phyloP scores from a whole-genome alignment of 1,140 invertebrate genomes.

The Bombus fervidus region DNA sequence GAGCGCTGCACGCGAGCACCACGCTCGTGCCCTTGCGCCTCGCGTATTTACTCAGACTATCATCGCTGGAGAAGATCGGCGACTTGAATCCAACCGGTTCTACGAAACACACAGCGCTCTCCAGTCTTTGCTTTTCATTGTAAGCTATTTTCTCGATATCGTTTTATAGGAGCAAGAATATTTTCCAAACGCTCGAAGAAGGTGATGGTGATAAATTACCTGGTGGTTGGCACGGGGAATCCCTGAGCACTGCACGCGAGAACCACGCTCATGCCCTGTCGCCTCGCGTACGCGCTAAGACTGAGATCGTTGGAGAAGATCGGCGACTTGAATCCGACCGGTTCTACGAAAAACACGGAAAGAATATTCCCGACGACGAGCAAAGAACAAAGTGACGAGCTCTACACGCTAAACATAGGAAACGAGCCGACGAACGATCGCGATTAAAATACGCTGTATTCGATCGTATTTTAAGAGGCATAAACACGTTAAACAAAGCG shows the following conservation, averaged over 20 bases:
- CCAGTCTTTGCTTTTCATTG: not conserved
- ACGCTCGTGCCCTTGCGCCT: constrained; percentile 78
- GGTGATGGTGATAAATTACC: constrained; percentile 11
- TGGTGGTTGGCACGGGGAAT: constrained; percentile 85
- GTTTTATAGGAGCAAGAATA: not conserved
- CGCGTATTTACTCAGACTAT: constrained; percentile 83
- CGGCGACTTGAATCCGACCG: constrained; percentile 86
- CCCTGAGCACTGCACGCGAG: constrained; percentile 85
- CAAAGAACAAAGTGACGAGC: not conserved
- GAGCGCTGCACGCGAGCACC: constrained; percentile 85
- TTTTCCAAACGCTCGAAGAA: no score
- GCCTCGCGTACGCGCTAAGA: constrained; percentile 81
- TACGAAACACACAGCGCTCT: constrained; percentile 77
- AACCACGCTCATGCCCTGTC: constrained; percentile 80
- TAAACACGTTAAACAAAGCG: not conserved
- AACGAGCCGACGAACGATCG: no score
- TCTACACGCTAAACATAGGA: not conserved
- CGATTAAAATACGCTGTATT: no score
- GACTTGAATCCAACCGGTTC: constrained; percentile 87
- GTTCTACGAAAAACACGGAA: constrained; percentile 84
- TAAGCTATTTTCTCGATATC: not conserved
- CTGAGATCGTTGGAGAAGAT: constrained; percentile 85
- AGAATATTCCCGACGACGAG: constrained; percentile 7
- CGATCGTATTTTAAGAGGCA: no score
- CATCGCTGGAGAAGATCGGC: constrained; percentile 85